phyloP scores from a whole-genome alignment of 2,113 vertebrate genomes.

The Hirundichthys speculiger region DNA sequence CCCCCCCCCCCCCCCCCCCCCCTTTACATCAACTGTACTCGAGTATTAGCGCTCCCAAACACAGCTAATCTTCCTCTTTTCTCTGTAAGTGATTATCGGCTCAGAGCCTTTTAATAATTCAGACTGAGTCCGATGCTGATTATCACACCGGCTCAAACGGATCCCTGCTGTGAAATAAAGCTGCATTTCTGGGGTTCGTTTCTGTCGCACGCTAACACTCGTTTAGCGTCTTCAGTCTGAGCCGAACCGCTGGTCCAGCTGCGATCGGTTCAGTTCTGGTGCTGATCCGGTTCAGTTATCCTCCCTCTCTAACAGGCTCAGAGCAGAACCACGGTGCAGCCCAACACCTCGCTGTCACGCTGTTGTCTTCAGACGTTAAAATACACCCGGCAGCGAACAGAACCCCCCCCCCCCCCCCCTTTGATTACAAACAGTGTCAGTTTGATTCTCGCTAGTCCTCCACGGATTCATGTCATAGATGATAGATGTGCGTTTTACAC shows the following conservation, averaged over 20 bases:
- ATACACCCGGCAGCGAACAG: background rate
- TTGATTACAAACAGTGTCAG: background rate
- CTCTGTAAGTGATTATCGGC: too few relatives aligned
- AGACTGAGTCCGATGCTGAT: too few relatives aligned
- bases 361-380: constrained; percentile 16
- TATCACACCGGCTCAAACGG: too few relatives aligned
- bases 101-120: too few relatives aligned
- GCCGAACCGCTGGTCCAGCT: constrained; percentile 4
- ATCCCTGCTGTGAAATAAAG: background rate
- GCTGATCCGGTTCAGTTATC: background rate
- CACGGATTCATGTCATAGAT: too few relatives aligned
- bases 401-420: background rate
- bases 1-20: too few relatives aligned
- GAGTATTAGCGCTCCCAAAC: too few relatives aligned
- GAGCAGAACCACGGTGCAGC: too few relatives aligned
- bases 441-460: background rate
- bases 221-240: background rate
- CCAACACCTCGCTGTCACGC: too few relatives aligned
- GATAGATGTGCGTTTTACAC: background rate
- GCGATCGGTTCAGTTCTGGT: background rate
- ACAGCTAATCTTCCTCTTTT: too few relatives aligned
- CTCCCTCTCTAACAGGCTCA: constrained; percentile 1
- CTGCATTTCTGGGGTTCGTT: background rate
- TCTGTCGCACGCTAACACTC: background rate
- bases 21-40: too few relatives aligned